phyloP scores from a whole-genome alignment of 2,113 vertebrate genomes.

The Megaptera novaeangliae region DNA sequence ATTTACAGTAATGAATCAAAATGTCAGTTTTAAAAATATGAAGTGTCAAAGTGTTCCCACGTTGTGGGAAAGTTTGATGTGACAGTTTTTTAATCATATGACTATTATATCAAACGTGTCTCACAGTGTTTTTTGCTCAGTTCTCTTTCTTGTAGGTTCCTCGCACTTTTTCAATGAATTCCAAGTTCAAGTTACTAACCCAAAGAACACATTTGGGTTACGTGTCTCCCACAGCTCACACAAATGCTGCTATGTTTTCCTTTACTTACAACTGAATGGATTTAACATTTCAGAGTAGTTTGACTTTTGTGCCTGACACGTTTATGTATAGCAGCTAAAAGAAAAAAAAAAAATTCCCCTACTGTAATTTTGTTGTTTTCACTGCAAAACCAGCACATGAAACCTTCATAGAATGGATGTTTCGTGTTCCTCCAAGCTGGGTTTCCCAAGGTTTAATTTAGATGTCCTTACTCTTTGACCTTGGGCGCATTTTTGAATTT shows the following conservation, averaged over 20 bases:
- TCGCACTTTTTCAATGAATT: constrained; percentile 68
- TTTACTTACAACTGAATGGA: constrained; percentile 50
- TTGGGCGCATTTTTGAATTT: not conserved
- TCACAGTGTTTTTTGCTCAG: constrained; percentile 72
- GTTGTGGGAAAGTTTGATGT: constrained; percentile 83
- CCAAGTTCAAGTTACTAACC: constrained; percentile 58
- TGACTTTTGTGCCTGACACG: constrained; percentile 61
- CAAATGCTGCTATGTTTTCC: constrained; percentile 48
- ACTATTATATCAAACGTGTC: constrained; percentile 81
- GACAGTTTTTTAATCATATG: constrained; percentile 86
- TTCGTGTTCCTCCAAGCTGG: not conserved
- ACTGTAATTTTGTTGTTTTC: constrained; percentile 32
- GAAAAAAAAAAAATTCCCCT: not conserved
- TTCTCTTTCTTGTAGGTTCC: constrained; percentile 66
- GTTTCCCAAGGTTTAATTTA: not conserved
- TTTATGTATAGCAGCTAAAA: constrained; percentile 57
- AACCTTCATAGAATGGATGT: not conserved
- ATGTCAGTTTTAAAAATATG: constrained; percentile 88
- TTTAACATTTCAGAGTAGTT: constrained; percentile 54
- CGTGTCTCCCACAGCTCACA: constrained; percentile 61
- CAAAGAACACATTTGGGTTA: constrained; percentile 23
- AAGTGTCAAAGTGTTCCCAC: constrained; percentile 85
- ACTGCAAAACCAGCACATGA: not conserved
- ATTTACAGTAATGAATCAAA: constrained; percentile 88
- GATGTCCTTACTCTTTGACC: not conserved